Evolutionary conservation across 2,888 invertebrate species (phyloP), one percentile per base, ranked within the genome.

Genomic region (Synergus gifuensis): DNA sequence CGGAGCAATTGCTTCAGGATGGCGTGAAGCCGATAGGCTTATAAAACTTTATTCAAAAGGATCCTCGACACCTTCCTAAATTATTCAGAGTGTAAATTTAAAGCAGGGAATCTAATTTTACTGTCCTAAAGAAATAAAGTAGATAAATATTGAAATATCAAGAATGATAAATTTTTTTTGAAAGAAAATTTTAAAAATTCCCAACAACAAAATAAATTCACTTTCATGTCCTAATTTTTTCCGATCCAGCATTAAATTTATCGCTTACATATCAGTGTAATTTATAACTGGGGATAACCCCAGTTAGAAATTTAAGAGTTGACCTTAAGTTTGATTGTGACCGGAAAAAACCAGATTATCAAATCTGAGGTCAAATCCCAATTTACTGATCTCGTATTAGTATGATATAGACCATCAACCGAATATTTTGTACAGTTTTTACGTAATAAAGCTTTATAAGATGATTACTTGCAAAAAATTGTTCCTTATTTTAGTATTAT

Each of bases 1-100:
- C 84, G 96, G 96, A 0, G 96, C 96, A 0, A 91, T 95, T 0
- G 95, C 94, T 85, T 93, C 95, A 12, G 96, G 96, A 0, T 94
- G 94, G 91, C 93, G 96, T 42, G 96, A 96, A 88, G 96, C 96
- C 0, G 93, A 95, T 14, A 93, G 95, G 83, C 87, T 95, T 22
- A 83, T 90, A n/a, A 83, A 86, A 76, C 77, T 78, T 49, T 78
- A 83, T 22, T 11, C 18, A 66, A 44, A 44, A 5, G 5, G 36
- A 36, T 0, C 36, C 5, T 5, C 36, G 36, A 36, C 36, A 28
- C 28, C 28, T 2, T 28, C 3, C 3, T 28, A 28, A 28, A 3
- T 28, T 28, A 28, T 28, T 28, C 3, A 28, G 28, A 28, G 28
- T 3, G 28, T 28, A 28, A 28, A 28, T 28, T 28, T 28, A 28